Conservation (phyloP, 2,888 invertebrate species). For the Neria commutata region DNA sequence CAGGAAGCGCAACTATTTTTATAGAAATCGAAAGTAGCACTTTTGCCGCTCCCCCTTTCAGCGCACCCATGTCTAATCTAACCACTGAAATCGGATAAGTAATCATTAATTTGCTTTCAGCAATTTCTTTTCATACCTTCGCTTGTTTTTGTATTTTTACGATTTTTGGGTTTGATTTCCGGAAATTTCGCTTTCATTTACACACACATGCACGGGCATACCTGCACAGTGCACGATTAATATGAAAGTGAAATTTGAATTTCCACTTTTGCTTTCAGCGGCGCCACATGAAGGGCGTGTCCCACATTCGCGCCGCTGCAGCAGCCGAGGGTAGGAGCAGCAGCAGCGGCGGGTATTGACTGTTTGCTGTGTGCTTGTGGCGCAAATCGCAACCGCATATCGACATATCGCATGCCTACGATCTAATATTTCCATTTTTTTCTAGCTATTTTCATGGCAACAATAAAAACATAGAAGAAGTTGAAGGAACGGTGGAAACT, state of each 20-base stretch:
- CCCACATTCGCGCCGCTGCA: constrained; percentile 5
- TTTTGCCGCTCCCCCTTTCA: background rate
- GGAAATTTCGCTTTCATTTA: constrained; percentile 32
- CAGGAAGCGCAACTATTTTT: no score
- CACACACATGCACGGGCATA: constrained; percentile 9
- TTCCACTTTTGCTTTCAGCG: constrained; percentile 18
- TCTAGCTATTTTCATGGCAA: constrained; percentile 39
- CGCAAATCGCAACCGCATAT: constrained; percentile 13
- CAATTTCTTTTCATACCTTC: no score
- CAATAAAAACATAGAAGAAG: constrained; percentile 37
- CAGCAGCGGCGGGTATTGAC: background rate
- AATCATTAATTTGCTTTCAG: constrained; percentile 38
- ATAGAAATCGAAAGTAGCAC: no score
- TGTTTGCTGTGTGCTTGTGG: constrained; percentile 11
- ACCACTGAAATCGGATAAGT: constrained; percentile 46
- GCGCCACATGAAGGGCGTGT: constrained; percentile 34
- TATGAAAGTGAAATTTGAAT: constrained; percentile 46
- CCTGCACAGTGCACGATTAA: background rate
- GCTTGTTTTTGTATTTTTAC: no score
- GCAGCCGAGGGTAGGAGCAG: constrained; percentile 4
- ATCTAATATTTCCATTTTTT: background rate
- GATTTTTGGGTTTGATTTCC: constrained; percentile 21
- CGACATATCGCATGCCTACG: background rate
- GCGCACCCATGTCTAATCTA: constrained; percentile 1
- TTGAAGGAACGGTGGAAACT: background rate